These are phyloP conservation scores for Falco biarmicus DNA, from an alignment of 2,797 vertebrate species.

Conservation along the genomic window DNA sequence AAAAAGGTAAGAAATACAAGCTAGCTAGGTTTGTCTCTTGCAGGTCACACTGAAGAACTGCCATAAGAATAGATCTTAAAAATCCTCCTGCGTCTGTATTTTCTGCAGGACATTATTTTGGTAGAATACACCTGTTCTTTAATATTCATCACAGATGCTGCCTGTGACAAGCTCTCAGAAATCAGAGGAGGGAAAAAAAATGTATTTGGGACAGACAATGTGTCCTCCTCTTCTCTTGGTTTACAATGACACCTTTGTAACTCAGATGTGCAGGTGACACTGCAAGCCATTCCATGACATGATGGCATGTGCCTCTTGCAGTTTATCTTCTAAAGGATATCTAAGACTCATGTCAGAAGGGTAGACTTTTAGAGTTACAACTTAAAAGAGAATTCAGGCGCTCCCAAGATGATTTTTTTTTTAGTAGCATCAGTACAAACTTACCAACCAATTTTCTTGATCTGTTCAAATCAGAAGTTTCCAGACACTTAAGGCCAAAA, in stretches of 20 bases:
- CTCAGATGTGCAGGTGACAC: background rate
- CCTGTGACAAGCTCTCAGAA: background rate
- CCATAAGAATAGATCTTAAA: background rate
- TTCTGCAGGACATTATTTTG: background rate
- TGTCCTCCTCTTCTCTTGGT: background rate
- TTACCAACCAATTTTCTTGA: background rate
- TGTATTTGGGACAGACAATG: background rate
- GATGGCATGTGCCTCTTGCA: background rate
- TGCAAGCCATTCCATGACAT: background rate
- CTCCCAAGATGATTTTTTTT: background rate
- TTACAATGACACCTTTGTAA: background rate
- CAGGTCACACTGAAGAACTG: background rate
- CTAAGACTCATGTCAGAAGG: background rate
- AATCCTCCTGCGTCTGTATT: background rate
- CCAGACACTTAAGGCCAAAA: background rate
- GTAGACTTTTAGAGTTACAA: background rate
- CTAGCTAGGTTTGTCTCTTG: fast-evolving
- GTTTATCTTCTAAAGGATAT: background rate
- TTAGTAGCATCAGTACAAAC: background rate
- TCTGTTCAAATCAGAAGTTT: background rate
- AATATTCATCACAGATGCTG: background rate
- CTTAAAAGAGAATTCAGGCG: background rate
- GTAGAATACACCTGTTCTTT: background rate
- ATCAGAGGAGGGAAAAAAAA: too few species aligned
- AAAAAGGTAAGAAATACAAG: background rate